Percentiles rank a stretch among this genome's conserved stretches.
These are phyloP conservation scores for Melikaiella ostensackeni DNA, from an alignment of 2,888 invertebrate genomes.

Conservation along the genomic window DNA sequence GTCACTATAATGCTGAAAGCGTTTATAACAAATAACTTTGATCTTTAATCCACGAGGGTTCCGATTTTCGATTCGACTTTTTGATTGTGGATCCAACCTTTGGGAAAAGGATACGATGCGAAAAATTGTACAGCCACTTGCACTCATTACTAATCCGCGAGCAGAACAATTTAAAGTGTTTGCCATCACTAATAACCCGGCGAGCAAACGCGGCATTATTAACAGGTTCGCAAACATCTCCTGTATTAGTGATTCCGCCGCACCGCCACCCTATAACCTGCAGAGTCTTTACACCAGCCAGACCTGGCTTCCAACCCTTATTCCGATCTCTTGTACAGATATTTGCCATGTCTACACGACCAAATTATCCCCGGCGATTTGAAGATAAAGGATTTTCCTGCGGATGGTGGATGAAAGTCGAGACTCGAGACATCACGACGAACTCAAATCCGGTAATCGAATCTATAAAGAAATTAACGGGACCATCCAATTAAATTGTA, in stretches of 20 bases:
- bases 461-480: background rate
- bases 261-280: conserved; percentile 63
- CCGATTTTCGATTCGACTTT: background rate
- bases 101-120: background rate
- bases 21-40: too few relatives aligned
- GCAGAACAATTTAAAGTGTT: conserved; percentile 73
- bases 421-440: background rate
- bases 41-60: too few relatives aligned
- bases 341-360: conserved; percentile 74
- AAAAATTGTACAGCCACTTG: conserved; percentile 31
- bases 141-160: conserved; percentile 62
- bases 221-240: conserved; percentile 75
- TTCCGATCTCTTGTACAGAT: conserved; percentile 74
- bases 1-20: too few relatives aligned
- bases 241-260: conserved; percentile 72
- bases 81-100: background rate
- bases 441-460: background rate
- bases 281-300: conserved; percentile 64
- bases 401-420: conserved; percentile 23
- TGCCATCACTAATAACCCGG: conserved; percentile 74
- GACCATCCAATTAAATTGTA: background rate
- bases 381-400: conserved; percentile 72
- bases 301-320: conserved; percentile 63
- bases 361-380: conserved; percentile 73
- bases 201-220: conserved; percentile 75